A percentile compares a stretch with the other conserved stretches of the same genome.
Conservation (phyloP, 2,888 invertebrate species). For the Balanococcus diminutus region DNA sequence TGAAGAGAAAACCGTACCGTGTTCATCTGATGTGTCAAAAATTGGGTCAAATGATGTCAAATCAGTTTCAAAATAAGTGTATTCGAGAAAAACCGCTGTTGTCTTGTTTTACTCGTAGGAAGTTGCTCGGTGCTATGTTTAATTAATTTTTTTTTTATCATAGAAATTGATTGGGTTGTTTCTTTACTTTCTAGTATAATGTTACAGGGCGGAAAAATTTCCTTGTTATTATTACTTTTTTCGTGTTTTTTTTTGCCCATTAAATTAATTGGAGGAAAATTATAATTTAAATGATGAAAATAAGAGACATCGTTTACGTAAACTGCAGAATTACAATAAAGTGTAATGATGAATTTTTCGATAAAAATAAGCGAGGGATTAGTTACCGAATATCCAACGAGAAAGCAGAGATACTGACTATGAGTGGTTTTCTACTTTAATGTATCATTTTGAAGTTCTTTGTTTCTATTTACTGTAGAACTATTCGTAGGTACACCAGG, state of each 20-base stretch:
- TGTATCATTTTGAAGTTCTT: too few relatives aligned
- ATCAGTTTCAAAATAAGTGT: not conserved
- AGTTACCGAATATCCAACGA: not conserved
- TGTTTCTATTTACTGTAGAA: too few relatives aligned
- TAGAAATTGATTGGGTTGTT: not conserved
- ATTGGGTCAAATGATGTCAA: not conserved
- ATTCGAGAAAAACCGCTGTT: not conserved
- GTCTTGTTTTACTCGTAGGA: not conserved
- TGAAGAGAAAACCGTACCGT: not conserved
- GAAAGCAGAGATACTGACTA: too few relatives aligned
- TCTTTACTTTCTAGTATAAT: not conserved
- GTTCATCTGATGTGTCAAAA: not conserved
- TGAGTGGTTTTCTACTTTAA: too few relatives aligned
- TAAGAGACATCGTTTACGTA: not conserved
- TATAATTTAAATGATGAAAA: not conserved
- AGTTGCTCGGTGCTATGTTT: not conserved
- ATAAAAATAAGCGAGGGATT: not conserved
- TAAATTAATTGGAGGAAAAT: not conserved
- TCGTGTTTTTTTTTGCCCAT: not conserved
- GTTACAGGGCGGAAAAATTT: not conserved
- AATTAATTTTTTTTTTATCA: not conserved
- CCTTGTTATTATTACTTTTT: not conserved
- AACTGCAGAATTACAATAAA: not conserved
- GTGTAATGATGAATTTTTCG: not conserved
- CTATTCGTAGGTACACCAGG: too few relatives aligned